Evolutionary conservation across 2,113 vertebrate species (phyloP).

Genomic region (Pangasianodon gigas): DNA sequence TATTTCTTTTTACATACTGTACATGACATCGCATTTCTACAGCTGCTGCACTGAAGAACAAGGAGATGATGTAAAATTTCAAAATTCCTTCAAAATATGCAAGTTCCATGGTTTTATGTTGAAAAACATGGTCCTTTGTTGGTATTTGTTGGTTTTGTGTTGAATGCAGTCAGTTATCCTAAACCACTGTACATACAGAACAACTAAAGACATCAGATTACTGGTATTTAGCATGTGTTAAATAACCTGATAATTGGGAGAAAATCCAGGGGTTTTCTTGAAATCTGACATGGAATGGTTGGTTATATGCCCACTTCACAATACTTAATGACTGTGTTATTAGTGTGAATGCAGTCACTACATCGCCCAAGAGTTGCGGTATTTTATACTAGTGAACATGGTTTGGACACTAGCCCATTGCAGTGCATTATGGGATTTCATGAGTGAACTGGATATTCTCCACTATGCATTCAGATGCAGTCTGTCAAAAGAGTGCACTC

Average conservation of each 20-base stretch:
- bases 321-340: not conserved
- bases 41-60: not conserved
- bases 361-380: not conserved
- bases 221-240: not conserved
- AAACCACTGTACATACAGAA: not conserved
- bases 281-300: not conserved
- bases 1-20: not conserved
- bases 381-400: not conserved
- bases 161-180: not conserved
- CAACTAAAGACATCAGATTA: not conserved
- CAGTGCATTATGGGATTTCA: not conserved
- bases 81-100: not conserved
- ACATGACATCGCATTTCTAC: not conserved
- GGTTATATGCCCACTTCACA: not conserved
- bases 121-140: not conserved
- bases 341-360: not conserved
- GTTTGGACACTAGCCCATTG: not conserved
- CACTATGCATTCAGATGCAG: not conserved
- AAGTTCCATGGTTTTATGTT: not conserved
- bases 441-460: not conserved
- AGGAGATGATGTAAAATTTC: not conserved
- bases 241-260: not conserved
- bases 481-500: not conserved
- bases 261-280: not conserved
- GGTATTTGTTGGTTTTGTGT: not conserved